Percentiles rank a stretch among this genome's conserved stretches.
Evolutionary conservation across 2,113 vertebrate genomes (phyloP).

Genomic region (Ramphastos sulfuratus): DNA sequence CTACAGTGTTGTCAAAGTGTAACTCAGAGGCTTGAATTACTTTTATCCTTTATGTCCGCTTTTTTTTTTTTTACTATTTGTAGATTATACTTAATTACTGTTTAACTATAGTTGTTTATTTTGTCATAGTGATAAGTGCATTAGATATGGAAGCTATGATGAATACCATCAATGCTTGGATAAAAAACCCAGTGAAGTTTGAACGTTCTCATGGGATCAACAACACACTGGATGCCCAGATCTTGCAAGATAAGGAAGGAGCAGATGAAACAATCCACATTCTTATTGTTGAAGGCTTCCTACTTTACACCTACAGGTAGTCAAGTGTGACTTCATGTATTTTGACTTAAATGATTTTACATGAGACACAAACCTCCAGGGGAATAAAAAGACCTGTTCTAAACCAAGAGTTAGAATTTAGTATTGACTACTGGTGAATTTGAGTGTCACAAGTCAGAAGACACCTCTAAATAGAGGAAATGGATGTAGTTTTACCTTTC

Average conservation of each 20-base stretch:
- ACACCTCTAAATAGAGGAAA: neutral
- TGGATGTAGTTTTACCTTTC: neutral
- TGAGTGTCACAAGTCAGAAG: neutral
- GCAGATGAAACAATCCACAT: conserved; percentile 81
- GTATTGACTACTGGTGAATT: neutral
- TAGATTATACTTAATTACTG: neutral
- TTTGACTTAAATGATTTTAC: neutral
- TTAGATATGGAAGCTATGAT: conserved; percentile 98
- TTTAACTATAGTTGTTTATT: neutral
- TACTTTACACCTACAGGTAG: conserved; percentile 92
- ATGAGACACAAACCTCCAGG: neutral
- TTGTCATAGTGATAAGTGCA: conserved; percentile 83
- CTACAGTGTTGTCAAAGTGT: neutral
- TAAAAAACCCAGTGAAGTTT: conserved; percentile 89
- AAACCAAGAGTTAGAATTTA: neutral
- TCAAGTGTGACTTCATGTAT: neutral
- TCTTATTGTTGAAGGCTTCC: conserved; percentile 94
- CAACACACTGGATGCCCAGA: conserved; percentile 79
- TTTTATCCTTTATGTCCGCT: neutral
- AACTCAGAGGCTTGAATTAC: neutral
- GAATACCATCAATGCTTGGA: conserved; percentile 91
- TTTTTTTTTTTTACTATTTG: neutral
- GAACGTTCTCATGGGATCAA: conserved; percentile 92
- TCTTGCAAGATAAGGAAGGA: conserved; percentile 60
- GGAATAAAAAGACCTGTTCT: neutral